Evolutionary conservation across 1,140 invertebrate genomes (phyloP).

Genomic region (Cotesia chilonis): DNA sequence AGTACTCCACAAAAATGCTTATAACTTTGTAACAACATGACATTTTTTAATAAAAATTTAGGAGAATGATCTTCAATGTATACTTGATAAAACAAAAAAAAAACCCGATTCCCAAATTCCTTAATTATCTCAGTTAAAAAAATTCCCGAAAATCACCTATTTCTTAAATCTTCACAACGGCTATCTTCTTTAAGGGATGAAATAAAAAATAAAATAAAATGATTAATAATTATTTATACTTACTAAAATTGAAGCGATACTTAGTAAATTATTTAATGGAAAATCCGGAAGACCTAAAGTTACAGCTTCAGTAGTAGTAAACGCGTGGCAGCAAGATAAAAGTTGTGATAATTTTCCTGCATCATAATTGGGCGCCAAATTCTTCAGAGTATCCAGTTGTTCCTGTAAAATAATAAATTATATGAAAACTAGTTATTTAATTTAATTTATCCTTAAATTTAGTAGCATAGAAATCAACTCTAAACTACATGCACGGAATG

Average conservation of each 20-base stretch:
- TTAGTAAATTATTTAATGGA: conserved; percentile 83
- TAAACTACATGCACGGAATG: conserved; percentile 30
- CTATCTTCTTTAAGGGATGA: no score
- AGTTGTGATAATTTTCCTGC: conserved; percentile 73
- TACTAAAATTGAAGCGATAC: conserved; percentile 80
- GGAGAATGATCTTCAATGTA: no score
- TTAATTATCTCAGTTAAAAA: no score
- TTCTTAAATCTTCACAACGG: no score
- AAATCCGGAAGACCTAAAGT: conserved; percentile 86
- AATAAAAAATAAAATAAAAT: conserved; percentile 6
- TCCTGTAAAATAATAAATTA: conserved; percentile 65
- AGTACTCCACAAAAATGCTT: no score
- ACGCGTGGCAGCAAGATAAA: conserved; percentile 78
- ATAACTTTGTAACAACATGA: no score
- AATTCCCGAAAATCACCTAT: no score
- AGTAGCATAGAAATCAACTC: conserved; percentile 10
- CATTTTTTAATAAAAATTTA: no score
- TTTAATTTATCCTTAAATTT: neutral
- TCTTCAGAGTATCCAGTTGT: conserved; percentile 67
- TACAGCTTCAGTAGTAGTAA: conserved; percentile 76
- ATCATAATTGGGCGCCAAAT: conserved; percentile 68
- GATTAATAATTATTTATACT: neutral
- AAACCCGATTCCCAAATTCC: no score
- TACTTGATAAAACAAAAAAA: no score
- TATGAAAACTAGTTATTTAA: neutral